Evolutionary conservation across 64 coral and sea anemone genomes (phyloP).

Genomic region (Platygyra sinensis): DNA sequence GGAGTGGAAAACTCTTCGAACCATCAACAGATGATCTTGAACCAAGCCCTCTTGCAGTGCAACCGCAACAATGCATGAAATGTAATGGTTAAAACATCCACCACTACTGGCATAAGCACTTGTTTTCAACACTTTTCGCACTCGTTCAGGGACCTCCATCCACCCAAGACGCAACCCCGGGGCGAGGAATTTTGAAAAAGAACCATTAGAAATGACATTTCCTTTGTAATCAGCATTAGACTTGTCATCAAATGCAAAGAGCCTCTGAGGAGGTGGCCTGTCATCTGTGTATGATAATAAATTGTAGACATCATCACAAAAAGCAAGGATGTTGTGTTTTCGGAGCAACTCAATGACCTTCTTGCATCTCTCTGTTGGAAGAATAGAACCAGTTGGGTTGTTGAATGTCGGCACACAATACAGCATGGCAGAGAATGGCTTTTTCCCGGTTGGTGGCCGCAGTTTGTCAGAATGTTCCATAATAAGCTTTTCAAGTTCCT

Average conservation of each 20-base stretch:
- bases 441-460: conserved; percentile 30
- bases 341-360: conserved; percentile 68
- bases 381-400: conserved; percentile 71
- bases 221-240: conserved; percentile 90
- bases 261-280: conserved; percentile 44
- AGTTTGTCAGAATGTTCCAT: conserved; percentile 44
- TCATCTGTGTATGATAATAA: conserved; percentile 64
- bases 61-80: conserved; percentile 66
- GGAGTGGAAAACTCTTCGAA: conserved; percentile 39
- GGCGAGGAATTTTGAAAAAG: conserved; percentile 83
- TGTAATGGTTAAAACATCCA: conserved; percentile 87
- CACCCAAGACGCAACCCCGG: conserved; percentile 87
- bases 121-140: conserved; percentile 35
- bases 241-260: conserved; percentile 76
- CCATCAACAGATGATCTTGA: conserved; percentile 53
- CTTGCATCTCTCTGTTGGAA: conserved; percentile 61
- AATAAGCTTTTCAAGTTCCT: conserved; percentile 70
- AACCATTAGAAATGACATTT: conserved; percentile 86
- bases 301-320: conserved; percentile 95
- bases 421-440: conserved; percentile 69
- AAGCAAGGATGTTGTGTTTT: conserved; percentile 73
- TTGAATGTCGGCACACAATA: conserved; percentile 83
- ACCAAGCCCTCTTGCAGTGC: conserved; percentile 71
- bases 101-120: conserved; percentile 53
- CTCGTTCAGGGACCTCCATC: conserved; percentile 68